Evolutionary conservation across 1,140 invertebrate species (phyloP), one percentile per base, ranked within the genome.

Genomic region (Drosophila busckii): DNA sequence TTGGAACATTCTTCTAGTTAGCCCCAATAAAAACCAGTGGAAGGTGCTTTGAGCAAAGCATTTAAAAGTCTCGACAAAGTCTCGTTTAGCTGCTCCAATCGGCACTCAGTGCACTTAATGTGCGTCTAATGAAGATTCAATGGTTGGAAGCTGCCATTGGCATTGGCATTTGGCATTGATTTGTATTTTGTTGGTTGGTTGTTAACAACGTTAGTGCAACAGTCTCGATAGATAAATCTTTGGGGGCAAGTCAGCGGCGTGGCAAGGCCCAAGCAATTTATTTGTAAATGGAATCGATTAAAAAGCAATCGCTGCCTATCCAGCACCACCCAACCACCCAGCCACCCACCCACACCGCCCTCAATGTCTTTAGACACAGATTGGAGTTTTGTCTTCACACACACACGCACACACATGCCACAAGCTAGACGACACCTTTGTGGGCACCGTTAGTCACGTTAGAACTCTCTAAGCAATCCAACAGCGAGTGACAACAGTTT

Each of bases 241-340:
- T 23, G n/a, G n/a, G n/a, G n/a, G n/a, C n/a, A n/a, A n/a, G n/a
- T n/a, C n/a, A n/a, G n/a, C n/a, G n/a, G n/a, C n/a, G n/a, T 28
- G 34, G 64, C 31, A 31, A 50, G 44, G 44, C 22, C 50, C 29
- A 85, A 85, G 76, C 75, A 86, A 86, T 86, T 86, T 86, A 86
- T 86, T 84, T 86, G 70, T 82, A 86, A 86, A 86, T 84, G 84
- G 84, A 86, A 86, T 84, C 84, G 84, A 86, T 86, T 86, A 86
- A 86, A 86, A 86, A 84, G 84, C 84, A 86, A 86, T 86, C 78
- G 75, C 64, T 83, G 75, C 76, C n/a, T n/a, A n/a, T n/a, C n/a
- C n/a, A n/a, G n/a, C n/a, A n/a, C n/a, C n/a, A n/a, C n/a, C n/a
- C n/a, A n/a, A n/a, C n/a, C n/a, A n/a, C n/a, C n/a, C n/a, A n/a